These are phyloP conservation scores for Colostygia pectinataria DNA, from an alignment of 2,888 invertebrate genomes.

Conservation along the genomic window DNA sequence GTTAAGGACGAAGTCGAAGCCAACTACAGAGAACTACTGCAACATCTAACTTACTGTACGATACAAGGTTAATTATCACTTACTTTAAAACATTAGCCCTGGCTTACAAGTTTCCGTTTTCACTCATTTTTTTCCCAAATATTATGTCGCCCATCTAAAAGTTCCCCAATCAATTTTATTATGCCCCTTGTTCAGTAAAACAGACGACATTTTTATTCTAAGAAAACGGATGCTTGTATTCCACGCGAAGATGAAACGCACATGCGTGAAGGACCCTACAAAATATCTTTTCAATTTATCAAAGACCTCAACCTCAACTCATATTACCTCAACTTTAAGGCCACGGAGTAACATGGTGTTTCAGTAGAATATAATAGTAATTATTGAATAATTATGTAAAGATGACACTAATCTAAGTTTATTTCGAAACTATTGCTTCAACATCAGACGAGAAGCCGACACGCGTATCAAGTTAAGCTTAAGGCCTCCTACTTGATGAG, in stretches of 20 bases:
- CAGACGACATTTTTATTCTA: not conserved
- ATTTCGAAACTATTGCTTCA: constrained; percentile 40
- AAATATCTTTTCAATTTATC: constrained; percentile 66
- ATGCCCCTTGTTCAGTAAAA: not conserved
- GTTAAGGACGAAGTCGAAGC: constrained; percentile 74
- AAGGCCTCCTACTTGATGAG: constrained; percentile 11
- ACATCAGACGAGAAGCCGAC: constrained; percentile 29
- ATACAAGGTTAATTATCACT: constrained; percentile 63
- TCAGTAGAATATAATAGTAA: constrained; percentile 77
- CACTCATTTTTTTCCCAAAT: not conserved
- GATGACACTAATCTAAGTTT: constrained; percentile 62
- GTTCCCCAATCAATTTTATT: not conserved
- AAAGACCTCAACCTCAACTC: constrained; percentile 75
- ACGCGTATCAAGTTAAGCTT: constrained; percentile 24
- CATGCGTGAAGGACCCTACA: constrained; percentile 28
- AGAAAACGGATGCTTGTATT: constrained; percentile 24
- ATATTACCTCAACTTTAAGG: constrained; percentile 80
- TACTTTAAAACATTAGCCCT: constrained; percentile 50
- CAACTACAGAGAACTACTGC: constrained; percentile 65
- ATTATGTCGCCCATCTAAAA: not conserved
- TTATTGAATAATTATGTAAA: constrained; percentile 65
- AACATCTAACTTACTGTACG: constrained; percentile 67
- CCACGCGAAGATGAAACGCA: constrained; percentile 28
- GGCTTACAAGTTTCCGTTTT: constrained; percentile 24
- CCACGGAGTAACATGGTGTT: constrained; percentile 82